Base-by-base conservation (phyloP, 2,888 invertebrate genomes). In the Tuta absoluta region DNA sequence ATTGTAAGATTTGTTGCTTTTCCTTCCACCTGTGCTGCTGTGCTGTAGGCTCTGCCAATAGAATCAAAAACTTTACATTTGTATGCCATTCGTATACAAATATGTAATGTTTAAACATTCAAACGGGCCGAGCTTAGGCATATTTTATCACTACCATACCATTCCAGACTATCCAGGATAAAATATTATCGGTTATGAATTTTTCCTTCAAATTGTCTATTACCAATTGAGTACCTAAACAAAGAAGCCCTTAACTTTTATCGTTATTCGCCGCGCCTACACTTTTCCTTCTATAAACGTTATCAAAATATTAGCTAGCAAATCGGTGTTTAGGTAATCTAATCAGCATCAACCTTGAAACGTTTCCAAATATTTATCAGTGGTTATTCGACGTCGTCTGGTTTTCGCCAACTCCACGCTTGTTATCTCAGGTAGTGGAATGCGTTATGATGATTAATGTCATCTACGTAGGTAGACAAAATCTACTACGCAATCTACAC, bases 301-400 rank as follows among this genome's bases (percentile, higher is more conserved):
- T 14, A 41, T 59, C 19, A 37, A n/a, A 59, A 41, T 41, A 38
- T 59, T 59, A 38, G 45, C 59, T 45, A 38, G 45, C 38, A 14
- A 19, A 11, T 33, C 8, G 21, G 38, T 45, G 2, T 1, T 70
- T 70, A 72, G 72, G 68, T 79, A 68, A 80, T 82, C 81, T 84
- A 76, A 83, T 84, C 82, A 49, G 10, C 57, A 75, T 77, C 80
- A 75, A 63, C 81, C 80, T 85, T 83, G 74, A 73, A 73, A 72
- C 65, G 71, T 74, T 71, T 70, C 72, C 78, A 76, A 76, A 77
- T 77, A 73, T 77, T 78, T 75, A 75, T 76, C 74, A 67, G 63
- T 64, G 64, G 68, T 33, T 53, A 65, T 12, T 51, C 21, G 11
- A 41, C 23, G 53, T 41, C 62, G 28, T 62, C 62, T 62, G 49